Conservation (phyloP, 2,797 vertebrate species). For the Sandelia bainsii region DNA sequence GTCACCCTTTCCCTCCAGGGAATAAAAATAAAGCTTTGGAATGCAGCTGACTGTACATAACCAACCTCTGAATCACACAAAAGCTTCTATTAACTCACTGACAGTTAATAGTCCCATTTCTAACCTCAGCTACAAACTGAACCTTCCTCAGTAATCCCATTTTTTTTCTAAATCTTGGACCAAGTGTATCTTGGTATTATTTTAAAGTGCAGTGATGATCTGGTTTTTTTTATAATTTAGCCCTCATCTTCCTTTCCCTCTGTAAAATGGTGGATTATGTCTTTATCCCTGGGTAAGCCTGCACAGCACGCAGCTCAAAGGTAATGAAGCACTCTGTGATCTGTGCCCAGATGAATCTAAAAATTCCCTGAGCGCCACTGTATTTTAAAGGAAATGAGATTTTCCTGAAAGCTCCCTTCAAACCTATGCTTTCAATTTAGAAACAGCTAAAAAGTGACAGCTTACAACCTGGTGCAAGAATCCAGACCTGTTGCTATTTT, state of each 20-base stretch:
- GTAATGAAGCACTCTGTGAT: slow-evolving; percentile 83
- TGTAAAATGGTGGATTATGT: slow-evolving; percentile 86
- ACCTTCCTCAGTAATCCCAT: slow-evolving; percentile 34
- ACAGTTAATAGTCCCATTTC: slow-evolving; percentile 33
- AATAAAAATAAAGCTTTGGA: slow-evolving; percentile 13
- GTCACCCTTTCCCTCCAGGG: not conserved
- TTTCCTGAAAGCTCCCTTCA: slow-evolving; percentile 60
- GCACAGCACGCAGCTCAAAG: slow-evolving; percentile 81
- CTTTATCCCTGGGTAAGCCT: slow-evolving; percentile 84
- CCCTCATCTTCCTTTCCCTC: slow-evolving; percentile 74
- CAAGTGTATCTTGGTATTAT: slow-evolving; percentile 43
- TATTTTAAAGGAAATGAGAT: slow-evolving; percentile 75
- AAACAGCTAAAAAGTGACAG: slow-evolving; percentile 34
- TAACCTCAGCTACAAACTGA: slow-evolving; percentile 19
- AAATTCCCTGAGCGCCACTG: slow-evolving; percentile 76
- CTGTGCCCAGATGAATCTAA: slow-evolving; percentile 73
- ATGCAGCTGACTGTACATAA: slow-evolving; percentile 8
- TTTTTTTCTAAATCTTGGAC: slow-evolving; percentile 20
- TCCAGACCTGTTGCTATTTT: slow-evolving; percentile 52
- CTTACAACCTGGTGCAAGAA: slow-evolving; percentile 26
- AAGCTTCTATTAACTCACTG: slow-evolving; percentile 6
- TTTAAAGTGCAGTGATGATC: slow-evolving; percentile 67
- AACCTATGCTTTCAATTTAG: slow-evolving; percentile 63
- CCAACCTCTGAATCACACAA: slow-evolving; percentile 22
- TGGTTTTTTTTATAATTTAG: slow-evolving; percentile 78